These are phyloP conservation scores for Polia nebulosa DNA, from an alignment of 2,888 invertebrate genomes.

Conservation along the genomic window DNA sequence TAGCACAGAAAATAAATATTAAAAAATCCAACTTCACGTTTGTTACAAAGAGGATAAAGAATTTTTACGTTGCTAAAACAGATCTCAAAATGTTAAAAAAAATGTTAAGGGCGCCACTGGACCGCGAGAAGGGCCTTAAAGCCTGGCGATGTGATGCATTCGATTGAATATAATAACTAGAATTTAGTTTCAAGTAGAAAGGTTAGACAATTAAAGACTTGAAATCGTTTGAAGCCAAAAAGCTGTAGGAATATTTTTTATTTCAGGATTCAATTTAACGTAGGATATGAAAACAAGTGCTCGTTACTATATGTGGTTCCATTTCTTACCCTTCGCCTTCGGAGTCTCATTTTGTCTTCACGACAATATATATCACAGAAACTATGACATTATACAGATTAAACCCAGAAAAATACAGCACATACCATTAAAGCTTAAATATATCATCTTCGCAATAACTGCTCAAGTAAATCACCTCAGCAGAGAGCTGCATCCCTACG, in stretches of 20 bases:
- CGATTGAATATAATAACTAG: background rate
- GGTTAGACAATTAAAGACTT: background rate
- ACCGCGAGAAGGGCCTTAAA: no score
- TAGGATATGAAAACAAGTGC: background rate
- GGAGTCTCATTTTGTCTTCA: background rate
- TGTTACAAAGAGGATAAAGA: no score
- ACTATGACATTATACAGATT: constrained; percentile 4
- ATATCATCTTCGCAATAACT: constrained; percentile 60
- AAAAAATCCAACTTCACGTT: no score
- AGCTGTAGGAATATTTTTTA: background rate
- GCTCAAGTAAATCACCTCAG: constrained; percentile 63
- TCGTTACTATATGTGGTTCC: background rate
- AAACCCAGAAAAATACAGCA: constrained; percentile 34
- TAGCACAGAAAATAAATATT: no score
- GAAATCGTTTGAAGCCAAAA: background rate
- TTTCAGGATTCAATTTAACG: no score
- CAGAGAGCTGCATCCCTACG: constrained; percentile 77
- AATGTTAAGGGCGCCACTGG: no score
- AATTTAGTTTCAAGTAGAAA: background rate
- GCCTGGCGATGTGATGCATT: background rate
- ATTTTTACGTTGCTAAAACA: no score
- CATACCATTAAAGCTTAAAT: constrained; percentile 53
- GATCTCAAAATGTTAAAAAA: no score
- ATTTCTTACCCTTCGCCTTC: background rate
- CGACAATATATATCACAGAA: constrained; percentile 15